Evolutionary conservation across 2,113 vertebrate genomes (phyloP).

Genomic region (Xiphophorus hellerii): DNA sequence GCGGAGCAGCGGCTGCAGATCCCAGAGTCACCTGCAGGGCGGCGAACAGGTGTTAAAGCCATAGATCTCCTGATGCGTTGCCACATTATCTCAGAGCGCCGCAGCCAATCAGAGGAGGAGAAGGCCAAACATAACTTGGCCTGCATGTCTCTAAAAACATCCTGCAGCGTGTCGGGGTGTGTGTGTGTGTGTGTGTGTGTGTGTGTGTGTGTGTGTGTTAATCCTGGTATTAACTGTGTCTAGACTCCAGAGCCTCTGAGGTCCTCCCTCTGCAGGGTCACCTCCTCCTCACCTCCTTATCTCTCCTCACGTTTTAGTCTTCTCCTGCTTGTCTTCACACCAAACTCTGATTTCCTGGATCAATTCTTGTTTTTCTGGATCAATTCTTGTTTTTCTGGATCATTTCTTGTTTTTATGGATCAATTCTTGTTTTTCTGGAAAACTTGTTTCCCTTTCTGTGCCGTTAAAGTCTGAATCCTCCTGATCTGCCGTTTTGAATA

Average conservation of each 20-base stretch:
- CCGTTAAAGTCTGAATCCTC: too few species aligned
- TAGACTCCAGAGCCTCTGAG: constrained; percentile 5
- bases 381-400: too few species aligned
- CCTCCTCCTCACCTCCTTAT: not conserved
- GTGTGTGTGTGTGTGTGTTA: not conserved
- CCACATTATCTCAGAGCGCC: too few species aligned
- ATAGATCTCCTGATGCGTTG: too few species aligned
- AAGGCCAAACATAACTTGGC: too few species aligned
- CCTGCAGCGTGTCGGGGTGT: not conserved
- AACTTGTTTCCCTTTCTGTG: not conserved
- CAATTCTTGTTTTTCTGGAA: not conserved
- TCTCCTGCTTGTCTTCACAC: not conserved
- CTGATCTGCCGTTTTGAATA: too few species aligned
- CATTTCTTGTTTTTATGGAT: too few species aligned
- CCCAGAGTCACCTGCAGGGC: too few species aligned
- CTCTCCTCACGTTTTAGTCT: not conserved
- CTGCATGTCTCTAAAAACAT: not conserved
- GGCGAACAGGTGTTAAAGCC: too few species aligned
- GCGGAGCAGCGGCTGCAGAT: too few species aligned
- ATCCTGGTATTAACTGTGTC: constrained; percentile 5
- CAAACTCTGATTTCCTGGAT: not conserved
- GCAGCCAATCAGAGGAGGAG: too few species aligned
- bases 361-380: not conserved
- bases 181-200: not conserved
- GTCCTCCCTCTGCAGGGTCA: constrained; percentile 9